Evolutionary conservation across 2,113 vertebrate genomes (phyloP).

Genomic region (Plecotus auritus): DNA sequence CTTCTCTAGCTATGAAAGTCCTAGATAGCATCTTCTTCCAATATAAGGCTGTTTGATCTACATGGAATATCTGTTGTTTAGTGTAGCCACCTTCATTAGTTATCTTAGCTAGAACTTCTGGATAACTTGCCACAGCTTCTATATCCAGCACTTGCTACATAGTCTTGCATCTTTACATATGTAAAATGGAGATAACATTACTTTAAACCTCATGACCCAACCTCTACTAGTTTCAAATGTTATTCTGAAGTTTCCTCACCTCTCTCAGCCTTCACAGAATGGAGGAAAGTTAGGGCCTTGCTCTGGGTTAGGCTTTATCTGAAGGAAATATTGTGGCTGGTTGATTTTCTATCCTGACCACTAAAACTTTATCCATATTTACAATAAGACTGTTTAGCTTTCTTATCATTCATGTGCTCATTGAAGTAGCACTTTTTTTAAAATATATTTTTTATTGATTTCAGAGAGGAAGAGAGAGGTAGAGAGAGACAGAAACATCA

Average conservation of each 20-base stretch:
- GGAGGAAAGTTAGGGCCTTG: neutral
- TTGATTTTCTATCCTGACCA: neutral
- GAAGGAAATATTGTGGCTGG: neutral
- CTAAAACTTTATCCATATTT: neutral
- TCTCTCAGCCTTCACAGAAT: neutral
- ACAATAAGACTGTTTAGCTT: neutral
- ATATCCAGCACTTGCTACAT: too few species aligned
- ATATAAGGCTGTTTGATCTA: neutral
- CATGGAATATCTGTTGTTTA: neutral
- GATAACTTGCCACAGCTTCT: neutral
- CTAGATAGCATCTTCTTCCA: neutral
- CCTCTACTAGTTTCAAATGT: neutral
- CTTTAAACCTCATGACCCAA: neutral
- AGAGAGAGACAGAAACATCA: too few species aligned
- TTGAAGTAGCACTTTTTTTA: neutral
- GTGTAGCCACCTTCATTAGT: neutral
- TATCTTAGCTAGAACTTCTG: neutral
- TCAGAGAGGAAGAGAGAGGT: too few species aligned
- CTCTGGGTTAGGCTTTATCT: neutral
- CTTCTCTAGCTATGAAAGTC: neutral
- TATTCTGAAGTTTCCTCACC: neutral
- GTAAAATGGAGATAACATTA: too few species aligned
- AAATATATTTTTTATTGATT: too few species aligned
- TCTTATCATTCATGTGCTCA: neutral
- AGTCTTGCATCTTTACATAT: neutral